phyloP scores from a whole-genome alignment of 2,113 vertebrate species.

The Mellivora capensis region DNA sequence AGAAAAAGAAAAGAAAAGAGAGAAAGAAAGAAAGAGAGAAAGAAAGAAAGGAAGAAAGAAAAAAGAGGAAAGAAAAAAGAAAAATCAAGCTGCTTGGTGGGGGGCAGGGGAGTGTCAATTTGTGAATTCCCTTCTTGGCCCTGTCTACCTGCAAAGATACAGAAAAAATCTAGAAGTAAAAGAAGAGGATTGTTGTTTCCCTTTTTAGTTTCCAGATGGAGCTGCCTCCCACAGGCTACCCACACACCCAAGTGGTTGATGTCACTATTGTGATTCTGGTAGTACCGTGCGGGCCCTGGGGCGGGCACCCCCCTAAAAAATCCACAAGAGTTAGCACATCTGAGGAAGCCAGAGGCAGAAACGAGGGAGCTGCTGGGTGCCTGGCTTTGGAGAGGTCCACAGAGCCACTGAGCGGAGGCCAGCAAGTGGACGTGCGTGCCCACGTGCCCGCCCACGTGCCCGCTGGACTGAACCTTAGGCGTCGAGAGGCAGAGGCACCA shows the following conservation, averaged over 20 bases:
- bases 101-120: background rate
- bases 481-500: background rate
- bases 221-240: constrained; percentile 3
- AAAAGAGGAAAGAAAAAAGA: background rate
- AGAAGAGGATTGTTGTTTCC: background rate
- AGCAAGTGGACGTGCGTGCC: too few relatives aligned
- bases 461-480: background rate
- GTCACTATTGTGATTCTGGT: background rate
- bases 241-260: background rate
- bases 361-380: background rate
- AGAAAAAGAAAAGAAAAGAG: background rate
- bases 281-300: background rate
- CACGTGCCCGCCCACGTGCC: fast-evolving
- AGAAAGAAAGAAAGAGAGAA: background rate
- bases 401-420: background rate
- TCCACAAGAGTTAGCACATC: background rate
- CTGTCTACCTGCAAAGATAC: constrained; percentile 19
- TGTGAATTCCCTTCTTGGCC: constrained; percentile 40
- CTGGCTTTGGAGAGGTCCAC: background rate
- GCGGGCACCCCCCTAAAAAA: background rate
- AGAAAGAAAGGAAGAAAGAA: background rate
- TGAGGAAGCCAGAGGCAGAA: background rate
- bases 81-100: background rate
- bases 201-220: constrained; percentile 57
- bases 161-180: background rate